Conservation (phyloP, 2,797 vertebrate genomes). For the Spinibarbus caldwelli region DNA sequence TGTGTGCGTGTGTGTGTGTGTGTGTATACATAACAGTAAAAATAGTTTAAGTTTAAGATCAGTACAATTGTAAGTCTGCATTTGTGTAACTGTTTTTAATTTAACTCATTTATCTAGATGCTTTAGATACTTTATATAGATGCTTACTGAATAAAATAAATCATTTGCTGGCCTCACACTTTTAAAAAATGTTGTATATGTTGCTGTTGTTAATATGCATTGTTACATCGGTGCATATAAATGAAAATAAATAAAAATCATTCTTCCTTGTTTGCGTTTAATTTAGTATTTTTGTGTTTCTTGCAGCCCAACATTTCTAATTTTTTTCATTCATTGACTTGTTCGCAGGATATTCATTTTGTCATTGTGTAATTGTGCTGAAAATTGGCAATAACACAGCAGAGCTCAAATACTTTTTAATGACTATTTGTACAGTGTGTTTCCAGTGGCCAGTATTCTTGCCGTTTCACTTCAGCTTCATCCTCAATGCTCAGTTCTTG, state of each 20-base stretch:
- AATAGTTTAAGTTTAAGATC: not conserved
- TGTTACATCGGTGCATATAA: not conserved
- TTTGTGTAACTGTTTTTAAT: not conserved
- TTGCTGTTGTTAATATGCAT: not conserved
- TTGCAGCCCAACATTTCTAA: not conserved
- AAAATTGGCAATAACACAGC: slow-evolving; percentile 15
- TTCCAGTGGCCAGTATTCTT: not conserved
- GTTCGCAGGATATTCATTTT: slow-evolving; percentile 3
- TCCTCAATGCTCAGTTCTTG: not conserved
- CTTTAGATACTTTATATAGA: not conserved
- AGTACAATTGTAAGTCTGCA: no score
- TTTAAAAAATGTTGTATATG: not conserved
- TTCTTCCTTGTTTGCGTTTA: not conserved
- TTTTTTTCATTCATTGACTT: not conserved
- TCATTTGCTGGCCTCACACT: not conserved
- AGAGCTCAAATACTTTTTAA: not conserved
- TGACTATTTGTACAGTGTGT: not conserved
- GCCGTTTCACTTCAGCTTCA: not conserved
- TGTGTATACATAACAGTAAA: not conserved
- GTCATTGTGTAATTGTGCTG: slow-evolving; percentile 11
- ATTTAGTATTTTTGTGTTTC: not conserved
- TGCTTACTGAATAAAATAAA: not conserved
- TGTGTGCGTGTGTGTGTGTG: no score
- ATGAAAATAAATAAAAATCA: not conserved
- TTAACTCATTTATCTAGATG: no score